Base-by-base conservation (phyloP, 2,797 vertebrate species). In the Lerista edwardsae region DNA sequence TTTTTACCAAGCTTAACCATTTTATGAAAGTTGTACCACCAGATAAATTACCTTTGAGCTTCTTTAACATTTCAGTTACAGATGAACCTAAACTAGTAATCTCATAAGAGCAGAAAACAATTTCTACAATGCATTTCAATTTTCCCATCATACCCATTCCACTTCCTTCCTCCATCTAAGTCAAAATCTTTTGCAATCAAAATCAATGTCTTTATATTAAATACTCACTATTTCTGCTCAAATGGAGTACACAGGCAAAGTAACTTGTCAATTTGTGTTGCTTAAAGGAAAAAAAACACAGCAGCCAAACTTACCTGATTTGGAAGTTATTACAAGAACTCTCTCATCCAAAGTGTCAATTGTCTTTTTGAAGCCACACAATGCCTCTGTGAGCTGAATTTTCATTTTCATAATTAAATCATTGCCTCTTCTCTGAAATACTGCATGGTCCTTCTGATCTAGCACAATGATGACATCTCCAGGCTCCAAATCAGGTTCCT, bases 401-500 rank as follows among this genome's bases (percentile, higher is more conserved):
- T 96, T 95, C 97, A 99, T 97, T 93, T 97, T 99, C 94, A 97
- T 97, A 31, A 96, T 82, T 74, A 99, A 94, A 89, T 99, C 96
- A 27, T 98, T 95, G 1, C 97, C 97, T 85, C 96, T 94, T 73
- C 98, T 97, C 93, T 97, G 96, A 92, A 97, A 99, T 80, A 97
- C 86, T 0, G 95, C 79, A 41, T 99, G 98, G 1, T 99, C 97
- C 94, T 97, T 99, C 93, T 98, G 97, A 92, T 99, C 98, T 87
- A 99, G 95, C 73, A 99, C 97, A 87, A 99, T 98, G 57, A 99
- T 93, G 34, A 99, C 97, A 90, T 99, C 98, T 14, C 98, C 98
- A 74, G 98, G 97, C 88, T 99, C 98, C 90, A 99, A 92, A 85
- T 97, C 98, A n/a, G 98, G 98, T 84, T 99, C 98, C 93, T 99